These are phyloP conservation scores for Crypturellus tataupa DNA, from an alignment of 2,797 vertebrate genomes.

Conservation along the genomic window DNA sequence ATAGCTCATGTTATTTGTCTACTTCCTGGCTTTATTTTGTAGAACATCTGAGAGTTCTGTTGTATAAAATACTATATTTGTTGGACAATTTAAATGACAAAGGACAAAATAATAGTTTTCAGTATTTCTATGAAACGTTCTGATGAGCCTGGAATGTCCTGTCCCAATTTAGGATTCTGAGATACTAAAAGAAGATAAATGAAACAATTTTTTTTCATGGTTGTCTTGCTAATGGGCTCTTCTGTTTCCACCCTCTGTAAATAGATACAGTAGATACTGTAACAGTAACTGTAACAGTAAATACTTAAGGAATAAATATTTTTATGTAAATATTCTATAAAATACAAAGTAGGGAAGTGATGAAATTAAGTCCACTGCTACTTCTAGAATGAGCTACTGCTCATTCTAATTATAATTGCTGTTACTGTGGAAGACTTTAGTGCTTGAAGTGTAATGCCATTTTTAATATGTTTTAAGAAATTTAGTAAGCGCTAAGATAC, in stretches of 20 bases:
- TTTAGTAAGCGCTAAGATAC: background rate
- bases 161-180: background rate
- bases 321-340: background rate
- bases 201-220: background rate
- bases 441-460: background rate
- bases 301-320: background rate
- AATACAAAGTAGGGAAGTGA: background rate
- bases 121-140: background rate
- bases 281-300: background rate
- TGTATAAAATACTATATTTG: background rate
- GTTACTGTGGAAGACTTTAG: background rate
- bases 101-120: background rate
- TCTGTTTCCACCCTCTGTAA: background rate
- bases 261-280: background rate
- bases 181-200: background rate
- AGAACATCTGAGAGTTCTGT: background rate
- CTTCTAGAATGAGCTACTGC: background rate
- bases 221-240: background rate
- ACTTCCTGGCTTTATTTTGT: background rate
- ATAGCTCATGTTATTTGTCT: background rate
- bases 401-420: background rate
- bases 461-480: background rate
- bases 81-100: background rate
- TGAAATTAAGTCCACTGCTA: background rate
- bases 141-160: background rate